phyloP scores from a whole-genome alignment of 2,797 vertebrate genomes.

The Todus mexicanus region DNA sequence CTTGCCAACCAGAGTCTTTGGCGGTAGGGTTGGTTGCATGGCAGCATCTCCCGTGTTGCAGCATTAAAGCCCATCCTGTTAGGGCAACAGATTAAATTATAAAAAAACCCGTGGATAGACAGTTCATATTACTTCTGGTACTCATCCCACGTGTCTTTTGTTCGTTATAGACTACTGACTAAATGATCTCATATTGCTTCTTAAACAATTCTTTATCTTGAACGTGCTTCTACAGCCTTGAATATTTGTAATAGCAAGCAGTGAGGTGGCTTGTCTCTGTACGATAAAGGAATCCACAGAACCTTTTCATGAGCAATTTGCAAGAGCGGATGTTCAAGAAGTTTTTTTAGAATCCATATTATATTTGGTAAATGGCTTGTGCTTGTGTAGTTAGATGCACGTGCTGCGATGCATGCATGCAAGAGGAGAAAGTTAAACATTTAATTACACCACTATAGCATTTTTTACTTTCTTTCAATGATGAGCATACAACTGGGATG shows the following conservation, averaged over 20 bases:
- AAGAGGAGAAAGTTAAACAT: not conserved
- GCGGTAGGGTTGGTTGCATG: not conserved
- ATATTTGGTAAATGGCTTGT: not conserved
- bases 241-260: not conserved
- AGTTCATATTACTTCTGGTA: not conserved
- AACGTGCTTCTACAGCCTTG: not conserved
- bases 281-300: not conserved
- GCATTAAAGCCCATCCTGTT: not conserved
- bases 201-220: not conserved
- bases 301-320: not conserved
- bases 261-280: not conserved
- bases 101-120: not conserved
- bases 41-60: not conserved
- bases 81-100: not conserved
- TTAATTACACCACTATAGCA: not conserved
- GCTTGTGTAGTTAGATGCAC: not conserved
- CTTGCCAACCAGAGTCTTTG: not conserved
- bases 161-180: not conserved
- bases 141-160: not conserved
- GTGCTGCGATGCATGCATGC: not conserved
- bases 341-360: not conserved
- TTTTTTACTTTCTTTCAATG: slow-evolving; percentile 14
- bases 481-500: not conserved
- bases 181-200: not conserved
- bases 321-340: not conserved